Evolutionary conservation across 2,113 vertebrate species (phyloP).

Genomic region (Globicephala melas): DNA sequence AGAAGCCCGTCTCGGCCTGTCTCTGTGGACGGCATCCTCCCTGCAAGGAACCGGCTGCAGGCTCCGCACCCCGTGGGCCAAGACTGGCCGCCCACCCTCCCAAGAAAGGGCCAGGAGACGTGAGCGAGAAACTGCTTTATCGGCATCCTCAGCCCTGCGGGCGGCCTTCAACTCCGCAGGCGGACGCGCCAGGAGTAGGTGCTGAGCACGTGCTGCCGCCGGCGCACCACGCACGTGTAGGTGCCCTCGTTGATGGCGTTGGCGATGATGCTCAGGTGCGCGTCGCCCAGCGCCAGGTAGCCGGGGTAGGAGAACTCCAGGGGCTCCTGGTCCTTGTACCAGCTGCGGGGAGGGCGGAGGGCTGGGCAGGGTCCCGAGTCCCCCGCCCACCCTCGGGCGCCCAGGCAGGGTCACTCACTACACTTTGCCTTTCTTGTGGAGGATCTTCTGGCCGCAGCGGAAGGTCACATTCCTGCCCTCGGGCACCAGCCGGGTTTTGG

Average conservation of each 20-base stretch:
- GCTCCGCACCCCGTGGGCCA: rapidly evolving
- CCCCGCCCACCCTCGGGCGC: rapidly evolving
- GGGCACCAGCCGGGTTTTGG: conserved; percentile 91
- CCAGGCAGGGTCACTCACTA: conserved; percentile 85
- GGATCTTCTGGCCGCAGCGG: conserved; percentile 95
- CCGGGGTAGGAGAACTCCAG: conserved; percentile 94
- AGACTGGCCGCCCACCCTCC: not conserved
- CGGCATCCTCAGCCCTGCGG: not conserved
- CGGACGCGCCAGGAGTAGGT: conserved; percentile 96
- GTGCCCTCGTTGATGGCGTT: conserved; percentile 97
- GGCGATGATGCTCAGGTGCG: conserved; percentile 94
- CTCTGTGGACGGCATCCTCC: not conserved
- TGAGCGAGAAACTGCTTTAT: conserved; percentile 52
- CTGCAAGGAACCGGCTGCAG: not conserved
- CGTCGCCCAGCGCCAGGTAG: conserved; percentile 91
- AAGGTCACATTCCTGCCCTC: conserved; percentile 96
- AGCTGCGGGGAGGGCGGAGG: conserved; percentile 82
- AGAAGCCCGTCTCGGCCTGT: not conserved
- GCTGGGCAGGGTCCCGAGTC: no score
- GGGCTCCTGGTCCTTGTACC: conserved; percentile 97
- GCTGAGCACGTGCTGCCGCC: conserved; percentile 90
- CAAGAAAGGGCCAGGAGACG: not conserved
- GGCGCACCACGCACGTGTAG: conserved; percentile 95
- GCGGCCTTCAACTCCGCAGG: conserved; percentile 79
- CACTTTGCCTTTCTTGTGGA: conserved; percentile 95